Base-by-base conservation (phyloP, 1,140 invertebrate genomes). In the Globodera ellingtonae region DNA sequence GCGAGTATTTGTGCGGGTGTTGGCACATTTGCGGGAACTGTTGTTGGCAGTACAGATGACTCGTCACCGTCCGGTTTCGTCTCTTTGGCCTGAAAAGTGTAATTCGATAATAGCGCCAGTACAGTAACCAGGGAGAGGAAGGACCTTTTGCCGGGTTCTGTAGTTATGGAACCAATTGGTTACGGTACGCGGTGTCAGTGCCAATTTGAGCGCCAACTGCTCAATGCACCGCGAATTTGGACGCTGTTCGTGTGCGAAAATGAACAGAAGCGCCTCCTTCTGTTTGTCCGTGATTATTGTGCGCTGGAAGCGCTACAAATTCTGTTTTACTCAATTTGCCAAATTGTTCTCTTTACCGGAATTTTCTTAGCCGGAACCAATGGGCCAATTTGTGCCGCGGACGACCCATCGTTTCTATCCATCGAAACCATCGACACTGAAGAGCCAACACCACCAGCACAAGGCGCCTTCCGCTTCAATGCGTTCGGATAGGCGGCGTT, bases 111-210 rank as follows among this genome's bases (percentile, higher is more conserved):
- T 18, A 70, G 35, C 8, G 35, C 8, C 13, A 52, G 6, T 72
- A 65, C 35, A 76, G 48, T 76, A 48, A 50, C 48, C 21, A 5
- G 0, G 35, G 44, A 13, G n/a, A 73, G 15, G 67, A 9, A 6
- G 46, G 3, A 91, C 90, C 90, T 99, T 99, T 87, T 98, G 92
- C 75, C 97, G 92, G 95, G 98, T 99, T 78, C 97, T 93, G 90
- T 99, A 96, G 90, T 98, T 99, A 91, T 98, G 97, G 92, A 98
- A 98, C 97, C 97, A 99, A 90, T 99, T 98, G 21, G 95, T 96
- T 80, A 99, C 98, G 62, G 96, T 98, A 83, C 96, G 92, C 13
- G 95, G 94, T 1, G 95, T 95, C n/a, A 99, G 91, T 15, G 93
- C 94, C 8, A 99, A 91, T 89, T 98, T 95, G 21, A 93, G 92